Conservation (phyloP, 2,888 invertebrate genomes). For the Drosophila meridiana region DNA sequence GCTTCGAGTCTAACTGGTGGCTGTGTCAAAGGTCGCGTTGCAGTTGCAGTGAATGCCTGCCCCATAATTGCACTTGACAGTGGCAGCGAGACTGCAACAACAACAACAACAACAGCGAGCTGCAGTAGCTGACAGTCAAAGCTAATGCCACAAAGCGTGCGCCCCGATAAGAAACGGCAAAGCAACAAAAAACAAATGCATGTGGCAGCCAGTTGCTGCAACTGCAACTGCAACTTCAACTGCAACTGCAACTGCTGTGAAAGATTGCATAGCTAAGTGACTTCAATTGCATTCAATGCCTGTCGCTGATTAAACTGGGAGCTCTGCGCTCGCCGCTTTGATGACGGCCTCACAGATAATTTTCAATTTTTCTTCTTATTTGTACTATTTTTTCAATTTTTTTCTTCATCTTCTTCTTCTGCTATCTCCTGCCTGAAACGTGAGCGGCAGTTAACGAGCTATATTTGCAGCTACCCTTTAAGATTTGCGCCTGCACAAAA, state of each 20-base stretch:
- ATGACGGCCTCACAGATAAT: constrained; percentile 69
- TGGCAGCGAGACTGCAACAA: constrained; percentile 47
- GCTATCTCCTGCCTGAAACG: constrained; percentile 52
- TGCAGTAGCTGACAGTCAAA: constrained; percentile 60
- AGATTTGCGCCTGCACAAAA: constrained; percentile 54
- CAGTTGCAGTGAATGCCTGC: constrained; percentile 61
- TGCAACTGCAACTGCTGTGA: constrained; percentile 46
- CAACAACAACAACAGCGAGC: constrained; percentile 33
- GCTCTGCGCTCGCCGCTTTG: constrained; percentile 64
- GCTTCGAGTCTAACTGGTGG: constrained; percentile 24
- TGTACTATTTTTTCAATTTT: constrained; percentile 8
- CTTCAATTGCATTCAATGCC: constrained; percentile 72
- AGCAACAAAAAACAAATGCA: constrained; percentile 15
- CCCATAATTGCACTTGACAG: constrained; percentile 80
- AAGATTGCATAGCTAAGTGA: constrained; percentile 78
- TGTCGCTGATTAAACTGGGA: constrained; percentile 71
- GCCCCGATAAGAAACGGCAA: constrained; percentile 43
- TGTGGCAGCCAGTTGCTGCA: constrained; percentile 20
- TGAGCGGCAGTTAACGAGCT: constrained; percentile 73
- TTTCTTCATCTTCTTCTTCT: constrained; percentile 14
- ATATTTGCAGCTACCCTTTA: constrained; percentile 64
- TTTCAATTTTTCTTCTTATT: constrained; percentile 63
- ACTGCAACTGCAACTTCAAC: constrained; percentile 7
- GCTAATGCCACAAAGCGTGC: constrained; percentile 61
- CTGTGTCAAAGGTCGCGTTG: constrained; percentile 67